phyloP scores from a whole-genome alignment of 2,888 invertebrate species.

The Agonum fuliginosum region DNA sequence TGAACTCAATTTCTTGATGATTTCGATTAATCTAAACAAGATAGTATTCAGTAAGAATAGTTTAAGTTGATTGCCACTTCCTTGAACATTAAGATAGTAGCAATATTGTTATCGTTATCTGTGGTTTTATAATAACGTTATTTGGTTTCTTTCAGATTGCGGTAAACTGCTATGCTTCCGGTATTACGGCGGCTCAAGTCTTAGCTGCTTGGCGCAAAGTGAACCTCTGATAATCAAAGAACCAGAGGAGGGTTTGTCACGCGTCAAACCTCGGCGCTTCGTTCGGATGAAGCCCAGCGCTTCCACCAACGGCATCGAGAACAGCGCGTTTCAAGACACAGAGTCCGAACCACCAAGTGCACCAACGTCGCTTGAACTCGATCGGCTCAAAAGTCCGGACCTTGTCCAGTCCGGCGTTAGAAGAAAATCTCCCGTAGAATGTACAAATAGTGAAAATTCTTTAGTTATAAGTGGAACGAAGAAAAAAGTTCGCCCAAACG shows the following conservation, averaged over 20 bases:
- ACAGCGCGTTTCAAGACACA: slow-evolving; percentile 70
- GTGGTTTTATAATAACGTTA: slow-evolving; percentile 54
- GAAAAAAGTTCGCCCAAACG: slow-evolving; percentile 78
- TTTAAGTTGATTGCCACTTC: slow-evolving; percentile 15
- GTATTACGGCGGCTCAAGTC: slow-evolving; percentile 80
- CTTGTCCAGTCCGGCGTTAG: slow-evolving; percentile 67
- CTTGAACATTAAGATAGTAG: slow-evolving; percentile 1
- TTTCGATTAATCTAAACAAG: neutral
- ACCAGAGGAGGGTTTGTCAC: slow-evolving; percentile 73
- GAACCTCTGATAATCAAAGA: slow-evolving; percentile 79
- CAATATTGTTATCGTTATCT: neutral
- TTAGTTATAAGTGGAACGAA: slow-evolving; percentile 76
- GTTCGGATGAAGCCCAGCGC: slow-evolving; percentile 62
- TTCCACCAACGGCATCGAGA: slow-evolving; percentile 69
- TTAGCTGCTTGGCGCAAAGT: slow-evolving; percentile 80
- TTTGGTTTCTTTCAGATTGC: slow-evolving; percentile 76
- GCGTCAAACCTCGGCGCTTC: slow-evolving; percentile 74
- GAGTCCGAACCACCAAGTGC: neutral
- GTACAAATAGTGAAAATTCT: slow-evolving; percentile 71
- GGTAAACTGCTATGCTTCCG: slow-evolving; percentile 82
- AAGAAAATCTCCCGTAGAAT: slow-evolving; percentile 70
- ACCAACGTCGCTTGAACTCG: slow-evolving; percentile 43
- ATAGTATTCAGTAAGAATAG: neutral
- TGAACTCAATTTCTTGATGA: slow-evolving; percentile 25
- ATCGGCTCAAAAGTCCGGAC: slow-evolving; percentile 64